Evolutionary conservation across 1,140 invertebrate species (phyloP).

Genomic region (Caenorhabditis inopinata): DNA sequence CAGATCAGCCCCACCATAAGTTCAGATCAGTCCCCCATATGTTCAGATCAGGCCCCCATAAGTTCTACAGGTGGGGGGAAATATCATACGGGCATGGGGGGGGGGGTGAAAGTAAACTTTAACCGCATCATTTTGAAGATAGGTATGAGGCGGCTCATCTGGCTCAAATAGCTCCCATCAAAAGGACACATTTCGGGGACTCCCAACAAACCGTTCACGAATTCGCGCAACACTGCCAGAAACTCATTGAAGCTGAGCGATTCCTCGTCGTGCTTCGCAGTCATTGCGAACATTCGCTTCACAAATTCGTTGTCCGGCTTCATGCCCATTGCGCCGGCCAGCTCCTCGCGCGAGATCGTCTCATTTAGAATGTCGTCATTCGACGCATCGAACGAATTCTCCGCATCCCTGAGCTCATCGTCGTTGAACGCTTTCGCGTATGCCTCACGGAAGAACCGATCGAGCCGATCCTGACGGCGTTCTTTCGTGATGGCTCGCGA

Average conservation of each 20-base stretch:
- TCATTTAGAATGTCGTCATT: slow-evolving; percentile 48
- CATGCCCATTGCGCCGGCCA: slow-evolving; percentile 94
- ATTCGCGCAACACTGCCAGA: slow-evolving; percentile 76
- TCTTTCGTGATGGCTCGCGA: slow-evolving; percentile 70
- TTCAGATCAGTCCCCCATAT: too few species aligned
- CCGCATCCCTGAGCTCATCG: slow-evolving; percentile 51
- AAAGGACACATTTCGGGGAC: too few species aligned
- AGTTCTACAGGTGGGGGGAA: too few species aligned
- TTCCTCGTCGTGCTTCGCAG: slow-evolving; percentile 74
- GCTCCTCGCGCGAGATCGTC: slow-evolving; percentile 67
- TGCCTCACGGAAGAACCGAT: slow-evolving; percentile 97
- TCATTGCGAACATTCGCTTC: slow-evolving; percentile 89
- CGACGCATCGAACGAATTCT: neutral
- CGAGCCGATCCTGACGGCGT: slow-evolving; percentile 84
- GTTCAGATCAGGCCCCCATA: too few species aligned
- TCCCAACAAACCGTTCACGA: slow-evolving; percentile 45
- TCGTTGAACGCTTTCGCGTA: slow-evolving; percentile 74
- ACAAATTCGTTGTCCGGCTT: slow-evolving; percentile 93
- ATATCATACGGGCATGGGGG: too few species aligned
- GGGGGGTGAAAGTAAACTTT: too few species aligned
- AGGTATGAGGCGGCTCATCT: too few species aligned
- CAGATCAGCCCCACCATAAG: too few species aligned
- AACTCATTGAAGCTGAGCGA: slow-evolving; percentile 97
- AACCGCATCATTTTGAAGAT: too few species aligned
- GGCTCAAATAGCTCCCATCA: too few species aligned